Base-by-base conservation (phyloP, 1,140 invertebrate genomes). In the Stegodyphus mimosarum region DNA sequence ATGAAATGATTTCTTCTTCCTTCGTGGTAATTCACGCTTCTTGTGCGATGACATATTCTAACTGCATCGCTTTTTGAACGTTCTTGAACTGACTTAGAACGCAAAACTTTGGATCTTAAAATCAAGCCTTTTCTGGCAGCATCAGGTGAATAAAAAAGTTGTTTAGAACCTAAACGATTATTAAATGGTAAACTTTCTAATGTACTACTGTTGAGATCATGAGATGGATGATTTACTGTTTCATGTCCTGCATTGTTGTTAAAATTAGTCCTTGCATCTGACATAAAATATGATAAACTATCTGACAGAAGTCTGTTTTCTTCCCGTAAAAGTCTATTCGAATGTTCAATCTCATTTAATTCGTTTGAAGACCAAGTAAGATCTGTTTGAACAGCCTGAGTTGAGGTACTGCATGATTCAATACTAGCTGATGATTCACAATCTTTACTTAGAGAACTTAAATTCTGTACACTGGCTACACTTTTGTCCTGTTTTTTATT, bases 81-180 rank as follows among this genome's bases (percentile, higher is more conserved):
- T n/a, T 83, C 60, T 52, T 83, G 79, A 33, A 83, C 55, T 7
- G 79, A 83, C n/a, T 71, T 74, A 6, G 79, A 83, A 9, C 79
- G 53, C 6, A 66, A 74, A 33, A 83, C 50, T 51, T 50, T 83
- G 17, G 51, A 51, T 50, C 33, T 55, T 11, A 53, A 33, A 17
- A 15, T 67, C 5, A 9, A 2, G 55, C 15, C 15, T 10, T 60
- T 60, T 9, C 9, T 10, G 15, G 9, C 9, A 60, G 9, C 5
- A 3, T 13, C 7, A 67, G 64, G 17, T 9, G 17, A 15, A 67
- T 17, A 17, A 67, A 7, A 15, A 7, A 15, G 15, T 7, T 67
- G 17, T 18, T 7, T n/a, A 15, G 64, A 1, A 67, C 17, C n/a
- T 15, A 18, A 17, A 15, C 2, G 7, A 67, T 15, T 18, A 7